phyloP scores from a whole-genome alignment of 2,113 vertebrate species.

The Tenebrosternarchus preto region DNA sequence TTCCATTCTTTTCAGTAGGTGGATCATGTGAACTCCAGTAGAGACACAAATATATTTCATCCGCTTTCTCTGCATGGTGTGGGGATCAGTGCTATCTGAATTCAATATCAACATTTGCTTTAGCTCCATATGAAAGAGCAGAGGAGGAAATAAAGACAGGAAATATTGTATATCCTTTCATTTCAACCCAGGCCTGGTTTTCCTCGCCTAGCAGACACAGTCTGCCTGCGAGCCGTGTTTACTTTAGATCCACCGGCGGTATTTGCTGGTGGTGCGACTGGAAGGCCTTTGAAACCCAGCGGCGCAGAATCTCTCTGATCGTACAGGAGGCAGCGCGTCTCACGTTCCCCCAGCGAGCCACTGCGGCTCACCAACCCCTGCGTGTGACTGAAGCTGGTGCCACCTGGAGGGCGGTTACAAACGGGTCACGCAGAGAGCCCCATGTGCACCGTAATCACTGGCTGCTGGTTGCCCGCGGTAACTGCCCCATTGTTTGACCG shows the following conservation, averaged over 20 bases:
- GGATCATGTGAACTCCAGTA: slow-evolving; percentile 41
- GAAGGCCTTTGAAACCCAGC: slow-evolving; percentile 51
- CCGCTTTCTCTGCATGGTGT: slow-evolving; percentile 53
- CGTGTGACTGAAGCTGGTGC: slow-evolving; percentile 16
- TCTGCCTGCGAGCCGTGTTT: slow-evolving; percentile 56
- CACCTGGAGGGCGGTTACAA: slow-evolving; percentile 38
- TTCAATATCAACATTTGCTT: slow-evolving; percentile 59
- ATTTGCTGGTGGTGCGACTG: slow-evolving; percentile 37
- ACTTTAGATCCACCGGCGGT: slow-evolving; percentile 54
- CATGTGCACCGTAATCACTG: slow-evolving; percentile 33
- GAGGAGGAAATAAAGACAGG: slow-evolving; percentile 53
- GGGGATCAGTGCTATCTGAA: slow-evolving; percentile 46
- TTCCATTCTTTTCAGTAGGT: slow-evolving; percentile 40
- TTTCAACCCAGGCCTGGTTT: slow-evolving; percentile 43
- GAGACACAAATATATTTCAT: slow-evolving; percentile 53
- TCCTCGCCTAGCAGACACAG: slow-evolving; percentile 41
- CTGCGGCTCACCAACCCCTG: slow-evolving; percentile 34
- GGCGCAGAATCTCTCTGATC: slow-evolving; percentile 57
- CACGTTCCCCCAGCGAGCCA: slow-evolving; percentile 33
- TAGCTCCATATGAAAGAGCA: slow-evolving; percentile 53
- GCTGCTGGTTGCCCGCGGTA: slow-evolving; percentile 29
- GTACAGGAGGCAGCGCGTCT: slow-evolving; percentile 41
- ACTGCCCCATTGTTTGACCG: slow-evolving; percentile 24
- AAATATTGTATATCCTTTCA: slow-evolving; percentile 60
- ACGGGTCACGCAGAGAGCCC: slow-evolving; percentile 29